These are phyloP conservation scores for Nanorana parkeri DNA, from an alignment of 2,113 vertebrate genomes.

Conservation along the genomic window DNA sequence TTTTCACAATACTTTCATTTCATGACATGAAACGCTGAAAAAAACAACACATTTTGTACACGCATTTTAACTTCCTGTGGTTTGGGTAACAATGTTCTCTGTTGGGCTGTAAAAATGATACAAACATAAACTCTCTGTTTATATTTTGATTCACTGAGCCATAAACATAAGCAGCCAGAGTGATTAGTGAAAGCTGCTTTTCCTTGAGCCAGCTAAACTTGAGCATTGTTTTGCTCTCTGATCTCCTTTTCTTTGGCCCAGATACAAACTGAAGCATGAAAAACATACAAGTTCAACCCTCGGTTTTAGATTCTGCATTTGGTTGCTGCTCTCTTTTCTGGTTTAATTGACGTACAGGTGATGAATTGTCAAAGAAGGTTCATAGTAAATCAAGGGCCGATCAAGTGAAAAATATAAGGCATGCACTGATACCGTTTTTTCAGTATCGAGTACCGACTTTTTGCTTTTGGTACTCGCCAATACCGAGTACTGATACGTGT, in stretches of 20 bases:
- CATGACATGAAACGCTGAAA: no score
- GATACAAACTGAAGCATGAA: conserved; percentile 16
- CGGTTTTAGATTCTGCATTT: not conserved
- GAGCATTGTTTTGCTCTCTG: conserved; percentile 41
- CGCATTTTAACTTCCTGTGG: not conserved
- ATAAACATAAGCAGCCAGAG: conserved; percentile 39
- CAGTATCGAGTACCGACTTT: no score
- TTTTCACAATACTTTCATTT: no score
- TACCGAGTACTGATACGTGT: no score
- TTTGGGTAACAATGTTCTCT: not conserved
- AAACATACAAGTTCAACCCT: not conserved
- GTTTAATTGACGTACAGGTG: not conserved
- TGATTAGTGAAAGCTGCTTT: conserved; percentile 51
- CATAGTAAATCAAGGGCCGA: no score
- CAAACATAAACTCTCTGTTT: conserved; percentile 36
- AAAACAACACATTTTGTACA: no score
- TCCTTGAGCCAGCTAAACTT: conserved; percentile 46
- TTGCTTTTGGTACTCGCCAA: no score
- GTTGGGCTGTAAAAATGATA: not conserved
- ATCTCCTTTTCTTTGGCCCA: conserved; percentile 49
- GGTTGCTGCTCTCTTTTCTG: not conserved
- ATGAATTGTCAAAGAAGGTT: no score
- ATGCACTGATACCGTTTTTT: no score
- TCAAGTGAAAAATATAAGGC: no score
- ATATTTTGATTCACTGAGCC: conserved; percentile 28